Conservation (phyloP, 2,888 invertebrate species). For the Amiota minor region DNA sequence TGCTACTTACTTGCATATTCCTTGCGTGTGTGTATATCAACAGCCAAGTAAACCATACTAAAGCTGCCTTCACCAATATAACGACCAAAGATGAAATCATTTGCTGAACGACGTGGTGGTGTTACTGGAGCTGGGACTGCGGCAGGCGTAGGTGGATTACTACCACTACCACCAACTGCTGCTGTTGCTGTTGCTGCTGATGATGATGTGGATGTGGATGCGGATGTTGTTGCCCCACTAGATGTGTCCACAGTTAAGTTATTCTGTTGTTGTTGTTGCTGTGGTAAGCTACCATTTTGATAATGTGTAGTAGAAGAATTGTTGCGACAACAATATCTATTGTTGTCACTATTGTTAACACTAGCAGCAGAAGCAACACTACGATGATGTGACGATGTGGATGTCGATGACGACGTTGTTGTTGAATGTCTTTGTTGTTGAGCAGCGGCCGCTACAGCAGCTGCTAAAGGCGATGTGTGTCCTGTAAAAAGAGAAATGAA, state of each 20-base stretch:
- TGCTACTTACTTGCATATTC: conserved; percentile 93
- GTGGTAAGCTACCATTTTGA: conserved; percentile 32
- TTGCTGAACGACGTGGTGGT: conserved; percentile 75
- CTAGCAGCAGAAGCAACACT: conserved; percentile 52
- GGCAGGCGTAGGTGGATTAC: conserved; percentile 6
- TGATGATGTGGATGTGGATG: conserved; percentile 47
- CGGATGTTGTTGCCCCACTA: conserved; percentile 40
- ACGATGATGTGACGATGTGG: conserved; percentile 51
- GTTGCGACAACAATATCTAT: conserved; percentile 26
- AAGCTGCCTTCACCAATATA: conserved; percentile 98
- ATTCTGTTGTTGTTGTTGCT: conserved; percentile 29
- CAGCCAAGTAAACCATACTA: conserved; percentile 94
- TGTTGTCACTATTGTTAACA: conserved; percentile 38
- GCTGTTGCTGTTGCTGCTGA: conserved; percentile 45
- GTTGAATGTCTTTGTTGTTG: conserved; percentile 51
- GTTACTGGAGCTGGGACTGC: conserved; percentile 46
- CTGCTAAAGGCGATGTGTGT: conserved; percentile 67
- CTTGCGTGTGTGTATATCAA: conserved; percentile 89
- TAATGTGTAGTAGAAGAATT: conserved; percentile 34
- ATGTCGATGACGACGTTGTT: conserved; percentile 36
- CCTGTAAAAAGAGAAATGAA: conserved; percentile 45
- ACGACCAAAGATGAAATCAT: conserved; percentile 96
- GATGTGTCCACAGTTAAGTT: conserved; percentile 49
- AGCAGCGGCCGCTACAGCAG: conserved; percentile 55
- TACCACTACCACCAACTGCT: conserved; percentile 23